Base-by-base conservation (phyloP, 2,888 invertebrate species). In the Trissolcus brochymenae region DNA sequence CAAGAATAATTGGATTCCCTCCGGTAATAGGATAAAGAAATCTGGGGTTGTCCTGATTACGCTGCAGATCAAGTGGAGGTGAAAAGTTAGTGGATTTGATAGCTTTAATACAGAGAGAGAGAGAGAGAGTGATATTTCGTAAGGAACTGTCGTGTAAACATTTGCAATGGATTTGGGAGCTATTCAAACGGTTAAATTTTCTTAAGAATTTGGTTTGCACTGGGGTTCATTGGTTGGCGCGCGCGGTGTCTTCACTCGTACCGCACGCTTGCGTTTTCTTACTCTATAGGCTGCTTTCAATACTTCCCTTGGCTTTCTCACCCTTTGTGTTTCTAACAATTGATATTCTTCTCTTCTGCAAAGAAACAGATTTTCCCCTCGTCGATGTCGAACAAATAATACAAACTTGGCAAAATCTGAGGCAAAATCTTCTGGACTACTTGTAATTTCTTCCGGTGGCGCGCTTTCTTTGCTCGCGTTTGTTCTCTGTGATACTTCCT, bases 141-240 rank as follows among this genome's bases (percentile, higher is more conserved):
- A 83, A 82, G 80, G 35, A 88, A 88, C 87, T 86, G 86, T 84
- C 86, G 85, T 88, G 89, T 88, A 89, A 89, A 89, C 87, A 89
- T 89, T 89, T 89, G 88, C 88, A 87, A 87, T 88, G 88, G 89
- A 88, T 89, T 89, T 88, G 87, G 84, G 85, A 88, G 88, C 87
- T 89, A 89, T 89, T 89, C 88, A 89, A 89, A 88, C 88, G 87
- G 87, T 87, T 88, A 89, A 88, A 89, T 88, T 89, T 89, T 89
- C 89, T 89, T 88, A 89, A 89, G 89, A 89, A 89, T 89, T 88
- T 85, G 84, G 88, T 88, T 88, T 87, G 86, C 84, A 84, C 84
- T 86, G 86, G 87, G 87, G 84, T 68, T 72, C 68, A 29, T 46
- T 43, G 64, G 35, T 9, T 35, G 7, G 35, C 35, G 54, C 66